Conservation (phyloP, 2,113 vertebrate genomes). For the Macroglossus sobrinus region DNA sequence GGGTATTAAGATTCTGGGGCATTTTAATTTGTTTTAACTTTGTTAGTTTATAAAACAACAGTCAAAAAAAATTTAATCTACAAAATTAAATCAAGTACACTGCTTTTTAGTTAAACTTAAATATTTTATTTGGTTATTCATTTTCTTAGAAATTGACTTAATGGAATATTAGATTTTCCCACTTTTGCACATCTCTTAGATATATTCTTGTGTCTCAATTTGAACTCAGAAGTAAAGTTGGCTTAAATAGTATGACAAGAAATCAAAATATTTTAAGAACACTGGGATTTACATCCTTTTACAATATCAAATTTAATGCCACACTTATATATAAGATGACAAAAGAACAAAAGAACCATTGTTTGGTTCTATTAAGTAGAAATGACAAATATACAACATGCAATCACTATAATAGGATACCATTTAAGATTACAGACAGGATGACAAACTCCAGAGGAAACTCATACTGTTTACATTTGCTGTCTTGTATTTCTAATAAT, state of each 20-base stretch:
- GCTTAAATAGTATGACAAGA: background rate
- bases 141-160: background rate
- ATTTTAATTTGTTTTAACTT: background rate
- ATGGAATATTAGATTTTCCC: background rate
- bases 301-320: background rate
- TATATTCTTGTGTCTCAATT: background rate
- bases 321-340: background rate
- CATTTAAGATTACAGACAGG: background rate
- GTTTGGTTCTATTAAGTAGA: background rate
- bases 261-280: background rate
- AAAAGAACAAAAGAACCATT: background rate
- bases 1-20: background rate
- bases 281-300: background rate
- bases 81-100: background rate
- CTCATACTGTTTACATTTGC: background rate
- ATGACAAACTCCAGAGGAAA: background rate
- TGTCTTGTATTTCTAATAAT: background rate
- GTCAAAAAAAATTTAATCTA: background rate
- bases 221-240: conserved; percentile 3
- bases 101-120: background rate
- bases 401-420: background rate
- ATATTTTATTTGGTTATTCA: background rate
- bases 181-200: background rate
- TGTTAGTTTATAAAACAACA: background rate
- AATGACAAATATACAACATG: background rate